Evolutionary conservation across 2,113 vertebrate genomes (phyloP), one percentile per base, ranked within the genome.

Genomic region (Ciconia maguari): DNA sequence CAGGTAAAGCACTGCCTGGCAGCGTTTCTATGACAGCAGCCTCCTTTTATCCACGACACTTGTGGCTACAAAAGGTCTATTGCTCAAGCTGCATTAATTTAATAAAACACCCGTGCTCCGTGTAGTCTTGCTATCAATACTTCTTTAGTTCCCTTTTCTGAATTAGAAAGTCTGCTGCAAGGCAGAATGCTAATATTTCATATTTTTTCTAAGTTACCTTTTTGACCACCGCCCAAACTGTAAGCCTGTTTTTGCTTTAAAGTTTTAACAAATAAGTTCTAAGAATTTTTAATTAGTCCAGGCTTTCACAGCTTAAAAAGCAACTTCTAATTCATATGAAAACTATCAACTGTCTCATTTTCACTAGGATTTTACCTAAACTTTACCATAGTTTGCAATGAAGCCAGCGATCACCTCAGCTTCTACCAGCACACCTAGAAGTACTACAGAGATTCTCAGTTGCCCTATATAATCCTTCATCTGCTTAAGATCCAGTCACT

Each of bases 11-110:
- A 3, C 49, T 2, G 1, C 51, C 38, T 15, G 48, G 68, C 54
- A 55, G 54, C 5, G 30, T 94, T 92, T 88, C 93, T 85, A 91
- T 80, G 87, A 65, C 95, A 95, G 94, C 94, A 85, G 78, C 66
- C 69, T 91, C 44, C 86, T 87, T 70, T 62, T 77, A 87, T 77
- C 83, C 55, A 62, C 17, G 1, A 42, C 61, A 44, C 79, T 76
- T 41, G 7, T 15, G 30, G 19, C 46, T 62, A 70, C 74, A 71
- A 17, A 79, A 78, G 49, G 69, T 41, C 74, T 32, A 4, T 4
- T 52, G 83, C 92, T 88, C 70, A 24, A 70, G 82, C 70, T 68
- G 55, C 75, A 34, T 22, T 90, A 49, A 84, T 41, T 78, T 77
- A 87, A 84, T 57, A 75, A 29, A 18, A 51, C 77, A 72, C 25